Evolutionary conservation across 2,113 vertebrate species (phyloP).

Genomic region (Bubo scandiacus): DNA sequence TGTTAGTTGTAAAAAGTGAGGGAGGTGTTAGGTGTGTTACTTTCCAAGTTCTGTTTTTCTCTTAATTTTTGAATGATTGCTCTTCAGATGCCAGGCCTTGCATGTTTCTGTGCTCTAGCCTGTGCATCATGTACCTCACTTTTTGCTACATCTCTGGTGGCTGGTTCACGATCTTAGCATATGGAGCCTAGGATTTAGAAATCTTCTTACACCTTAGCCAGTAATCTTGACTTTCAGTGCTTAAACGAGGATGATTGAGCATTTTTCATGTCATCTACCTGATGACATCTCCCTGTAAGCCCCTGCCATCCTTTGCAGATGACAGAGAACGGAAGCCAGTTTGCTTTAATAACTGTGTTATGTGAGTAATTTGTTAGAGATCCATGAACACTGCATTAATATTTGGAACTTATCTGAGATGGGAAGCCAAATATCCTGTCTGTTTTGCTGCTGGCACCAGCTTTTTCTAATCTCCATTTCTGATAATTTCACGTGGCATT

Average conservation of each 20-base stretch:
- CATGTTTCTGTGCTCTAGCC: not conserved
- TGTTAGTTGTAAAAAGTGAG: not conserved
- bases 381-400: not conserved
- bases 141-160: not conserved
- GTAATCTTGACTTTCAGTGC: not conserved
- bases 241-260: not conserved
- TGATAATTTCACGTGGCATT: not conserved
- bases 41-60: not conserved
- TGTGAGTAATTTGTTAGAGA: not conserved
- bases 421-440: not conserved
- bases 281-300: not conserved
- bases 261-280: not conserved
- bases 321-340: not conserved
- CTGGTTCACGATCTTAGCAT: not conserved
- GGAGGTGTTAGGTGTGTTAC: accelerated
- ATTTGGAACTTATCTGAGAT: not conserved
- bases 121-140: not conserved
- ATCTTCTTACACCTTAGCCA: not conserved
- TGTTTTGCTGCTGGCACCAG: not conserved
- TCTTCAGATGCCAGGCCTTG: not conserved
- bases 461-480: not conserved
- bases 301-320: not conserved
- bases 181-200: not conserved
- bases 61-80: not conserved
- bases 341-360: not conserved